A percentile compares a stretch with the other conserved stretches of the same genome.
These are phyloP conservation scores for Tupaia tana DNA, from an alignment of 2,113 vertebrate genomes.

Conservation along the genomic window DNA sequence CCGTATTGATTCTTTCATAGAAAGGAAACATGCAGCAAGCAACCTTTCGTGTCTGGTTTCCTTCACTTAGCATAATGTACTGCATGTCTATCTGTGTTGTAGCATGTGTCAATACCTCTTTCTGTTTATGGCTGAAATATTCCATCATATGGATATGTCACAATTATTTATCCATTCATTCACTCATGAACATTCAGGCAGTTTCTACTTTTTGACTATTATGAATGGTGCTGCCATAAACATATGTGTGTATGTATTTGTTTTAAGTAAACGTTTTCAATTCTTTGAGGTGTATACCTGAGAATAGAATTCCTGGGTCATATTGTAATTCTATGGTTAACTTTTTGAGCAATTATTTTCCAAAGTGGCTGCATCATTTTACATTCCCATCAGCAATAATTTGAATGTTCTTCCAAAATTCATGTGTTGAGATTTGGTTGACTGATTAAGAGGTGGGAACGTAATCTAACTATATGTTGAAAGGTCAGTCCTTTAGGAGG, in stretches of 20 bases:
- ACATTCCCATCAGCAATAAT: not conserved
- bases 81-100: not conserved
- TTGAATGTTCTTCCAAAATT: too few species aligned
- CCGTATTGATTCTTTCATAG: not conserved
- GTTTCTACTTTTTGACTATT: not conserved
- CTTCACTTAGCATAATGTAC: not conserved
- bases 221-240: not conserved
- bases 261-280: not conserved
- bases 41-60: not conserved
- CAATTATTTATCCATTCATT: not conserved
- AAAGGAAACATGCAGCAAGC: not conserved
- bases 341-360: not conserved
- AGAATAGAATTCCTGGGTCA: not conserved
- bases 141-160: not conserved
- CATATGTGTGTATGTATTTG: too few species aligned
- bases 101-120: not conserved
- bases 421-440: too few species aligned
- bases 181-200: not conserved
- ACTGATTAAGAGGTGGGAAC: too few species aligned
- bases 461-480: too few species aligned
- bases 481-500: too few species aligned
- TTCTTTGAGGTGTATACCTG: not conserved
- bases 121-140: not conserved
- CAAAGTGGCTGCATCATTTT: not conserved
- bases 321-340: not conserved